Evolutionary conservation across 2,888 invertebrate species (phyloP), one percentile per base, ranked within the genome.

Genomic region (Ormyrus thymus): DNA sequence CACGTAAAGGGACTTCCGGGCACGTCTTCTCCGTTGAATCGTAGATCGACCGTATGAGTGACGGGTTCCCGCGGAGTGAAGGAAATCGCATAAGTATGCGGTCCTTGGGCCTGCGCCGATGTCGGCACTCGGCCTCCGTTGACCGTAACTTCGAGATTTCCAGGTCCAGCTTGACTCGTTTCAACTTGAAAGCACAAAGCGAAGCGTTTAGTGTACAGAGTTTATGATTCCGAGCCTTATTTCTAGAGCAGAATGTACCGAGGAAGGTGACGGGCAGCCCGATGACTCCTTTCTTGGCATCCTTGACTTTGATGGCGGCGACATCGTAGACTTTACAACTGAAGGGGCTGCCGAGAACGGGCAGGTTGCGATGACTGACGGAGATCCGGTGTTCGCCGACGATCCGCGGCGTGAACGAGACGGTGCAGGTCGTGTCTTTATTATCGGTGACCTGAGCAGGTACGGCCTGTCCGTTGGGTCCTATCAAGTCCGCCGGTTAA

Each of bases 81-180:
- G 51, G 98, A 98, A 85, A 99, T 98, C 46, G 97, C 97, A 90
- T 98, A 98, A 0, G 96, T 97, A 88, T 98, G 97, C 48, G 98
- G 97, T 50, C 98, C 98, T 88, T 98, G 97, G 0, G 97, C 97
- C 88, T 98, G 97, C 10, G 98, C 98, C 45, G 97, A 97, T 0
- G 98, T 98, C 0, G 98, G 98, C 51, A 99, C 98, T 81, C 97
- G 93, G 0, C 99, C 99, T 7, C 98, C 98, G 88, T 99, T 99
- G 48, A 99, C 98, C 0, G 98, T 98, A 79, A 99, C 99, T 90
- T 99, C 99, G 61, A 99, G 92, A 90, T 99, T 99, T 43, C 99
- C 99, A 0, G 99, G 98, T 15, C 99, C 99, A 6, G 99, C 99
- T 90, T 98, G 97, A 88, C 97, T 97, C 11, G 99, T 99, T 91